Conservation (phyloP, 2,888 invertebrate genomes). For the Lumbricus terrestris region DNA sequence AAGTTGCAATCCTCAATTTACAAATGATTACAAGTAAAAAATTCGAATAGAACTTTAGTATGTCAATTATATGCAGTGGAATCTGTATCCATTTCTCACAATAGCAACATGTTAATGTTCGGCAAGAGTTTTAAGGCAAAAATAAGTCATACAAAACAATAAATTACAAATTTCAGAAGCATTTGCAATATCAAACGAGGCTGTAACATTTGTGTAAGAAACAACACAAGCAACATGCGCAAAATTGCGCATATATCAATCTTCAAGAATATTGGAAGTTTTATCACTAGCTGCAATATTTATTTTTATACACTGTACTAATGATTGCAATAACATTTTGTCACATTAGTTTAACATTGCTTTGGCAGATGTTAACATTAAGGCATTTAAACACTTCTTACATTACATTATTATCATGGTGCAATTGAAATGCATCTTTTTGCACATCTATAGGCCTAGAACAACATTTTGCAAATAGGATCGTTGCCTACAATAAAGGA, state of each 20-base stretch:
- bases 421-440: background rate
- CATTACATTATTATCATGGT: background rate
- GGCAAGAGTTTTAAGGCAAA: background rate
- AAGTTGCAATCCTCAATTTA: too few relatives aligned
- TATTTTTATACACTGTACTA: background rate
- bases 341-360: background rate
- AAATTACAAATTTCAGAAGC: background rate
- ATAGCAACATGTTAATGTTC: background rate
- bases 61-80: background rate
- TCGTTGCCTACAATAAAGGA: too few relatives aligned
- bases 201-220: background rate
- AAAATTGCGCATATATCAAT: background rate
- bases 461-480: background rate
- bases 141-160: background rate
- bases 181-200: background rate
- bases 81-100: background rate
- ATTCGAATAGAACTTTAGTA: background rate
- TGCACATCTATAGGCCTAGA: background rate
- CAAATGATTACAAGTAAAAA: background rate
- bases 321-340: background rate
- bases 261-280: background rate
- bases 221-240: background rate
- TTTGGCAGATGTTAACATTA: background rate
- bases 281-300: background rate
- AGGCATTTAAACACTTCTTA: background rate